Conservation (phyloP, 2,797 vertebrate genomes). For the Pagetopsis macropterus region DNA sequence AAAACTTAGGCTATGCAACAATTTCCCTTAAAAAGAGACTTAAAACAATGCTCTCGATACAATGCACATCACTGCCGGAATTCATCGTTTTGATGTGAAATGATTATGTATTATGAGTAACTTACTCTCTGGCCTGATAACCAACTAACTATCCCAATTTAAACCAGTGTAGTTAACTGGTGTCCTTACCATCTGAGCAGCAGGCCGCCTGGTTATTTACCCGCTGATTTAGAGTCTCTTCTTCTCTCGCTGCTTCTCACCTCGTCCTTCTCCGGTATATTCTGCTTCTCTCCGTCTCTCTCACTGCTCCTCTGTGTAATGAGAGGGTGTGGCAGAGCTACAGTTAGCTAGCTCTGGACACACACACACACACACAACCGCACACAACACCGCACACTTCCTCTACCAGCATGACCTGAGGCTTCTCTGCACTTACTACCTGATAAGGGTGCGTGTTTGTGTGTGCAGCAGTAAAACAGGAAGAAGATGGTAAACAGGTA, state of each 20-base stretch:
- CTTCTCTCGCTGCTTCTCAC: slow-evolving; percentile 8
- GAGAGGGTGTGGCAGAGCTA: slow-evolving; percentile 55
- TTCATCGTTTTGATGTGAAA: no score
- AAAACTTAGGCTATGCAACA: no score
- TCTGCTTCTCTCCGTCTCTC: slow-evolving; percentile 13
- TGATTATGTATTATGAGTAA: not conserved
- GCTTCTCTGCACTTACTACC: no score
- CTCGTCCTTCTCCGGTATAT: slow-evolving; percentile 20
- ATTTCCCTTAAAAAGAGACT: no score
- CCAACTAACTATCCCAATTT: not conserved
- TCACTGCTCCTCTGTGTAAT: slow-evolving; percentile 38
- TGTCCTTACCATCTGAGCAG: not conserved
- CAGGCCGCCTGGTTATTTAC: not conserved
- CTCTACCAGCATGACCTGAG: no score
- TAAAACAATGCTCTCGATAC: no score
- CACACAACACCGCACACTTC: slow-evolving; percentile 9
- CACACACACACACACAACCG: not conserved
- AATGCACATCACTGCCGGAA: no score
- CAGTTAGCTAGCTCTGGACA: slow-evolving; percentile 8
- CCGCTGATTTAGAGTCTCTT: no score
- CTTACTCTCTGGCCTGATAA: not conserved
- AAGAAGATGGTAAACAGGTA: slow-evolving; percentile 27
- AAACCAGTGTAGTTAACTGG: not conserved
- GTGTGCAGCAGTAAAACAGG: slow-evolving; percentile 36
- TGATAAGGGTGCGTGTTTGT: no score